These are phyloP conservation scores for Mormyrops attenuatus DNA, from an alignment of 2,797 vertebrate species.

Conservation along the genomic window DNA sequence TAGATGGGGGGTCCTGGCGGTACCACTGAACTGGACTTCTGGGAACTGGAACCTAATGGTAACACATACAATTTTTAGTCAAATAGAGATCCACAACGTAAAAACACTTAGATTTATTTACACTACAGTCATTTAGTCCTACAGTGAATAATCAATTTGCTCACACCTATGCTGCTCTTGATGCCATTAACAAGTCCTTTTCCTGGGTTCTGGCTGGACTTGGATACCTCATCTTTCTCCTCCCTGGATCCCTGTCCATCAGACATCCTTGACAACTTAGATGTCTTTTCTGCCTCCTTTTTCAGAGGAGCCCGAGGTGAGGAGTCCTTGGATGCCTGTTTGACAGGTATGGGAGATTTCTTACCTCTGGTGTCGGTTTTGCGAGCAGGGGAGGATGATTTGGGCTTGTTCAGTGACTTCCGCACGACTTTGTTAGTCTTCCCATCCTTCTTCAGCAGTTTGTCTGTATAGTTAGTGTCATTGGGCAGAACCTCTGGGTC, in stretches of 20 bases:
- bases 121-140: neutral
- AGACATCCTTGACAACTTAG: constrained; percentile 62
- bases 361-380: constrained; percentile 72
- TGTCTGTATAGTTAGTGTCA: constrained; percentile 63
- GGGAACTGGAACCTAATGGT: constrained; percentile 51
- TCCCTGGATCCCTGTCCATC: constrained; percentile 72
- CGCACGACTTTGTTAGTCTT: constrained; percentile 76
- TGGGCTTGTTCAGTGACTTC: constrained; percentile 74
- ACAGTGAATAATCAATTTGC: neutral
- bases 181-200: constrained; percentile 74
- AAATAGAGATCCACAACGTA: neutral
- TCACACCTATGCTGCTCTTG: constrained; percentile 73
- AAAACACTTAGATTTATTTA: neutral
- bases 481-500: constrained; percentile 79
- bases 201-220: constrained; percentile 71
- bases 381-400: constrained; percentile 77
- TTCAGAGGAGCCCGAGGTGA: constrained; percentile 69
- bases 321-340: constrained; percentile 57
- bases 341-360: constrained; percentile 75
- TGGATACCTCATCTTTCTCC: constrained; percentile 72
- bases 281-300: constrained; percentile 73
- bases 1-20: constrained; percentile 78
- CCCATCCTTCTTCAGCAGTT: constrained; percentile 76
- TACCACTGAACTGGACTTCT: constrained; percentile 65
- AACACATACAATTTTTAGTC: neutral